Evolutionary conservation across 2,888 invertebrate species (phyloP).

Genomic region (Hyles lineata): DNA sequence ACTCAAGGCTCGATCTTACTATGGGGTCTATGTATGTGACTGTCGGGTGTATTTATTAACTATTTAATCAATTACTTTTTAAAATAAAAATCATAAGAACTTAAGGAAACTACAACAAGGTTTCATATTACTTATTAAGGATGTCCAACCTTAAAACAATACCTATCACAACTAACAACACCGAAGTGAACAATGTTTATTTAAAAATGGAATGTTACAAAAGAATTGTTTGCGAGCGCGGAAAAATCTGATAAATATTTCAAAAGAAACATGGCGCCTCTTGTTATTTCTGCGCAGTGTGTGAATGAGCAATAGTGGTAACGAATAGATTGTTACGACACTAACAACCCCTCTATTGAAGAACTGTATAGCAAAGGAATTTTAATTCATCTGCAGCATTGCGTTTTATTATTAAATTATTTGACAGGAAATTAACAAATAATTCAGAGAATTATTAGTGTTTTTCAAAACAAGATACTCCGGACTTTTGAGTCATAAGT

Average conservation of each 20-base stretch:
- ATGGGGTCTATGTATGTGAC: too few species aligned
- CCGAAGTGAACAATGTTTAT: background rate
- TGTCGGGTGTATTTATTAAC: too few species aligned
- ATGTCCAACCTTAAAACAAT: background rate
- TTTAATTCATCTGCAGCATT: background rate
- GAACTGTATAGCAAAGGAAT: background rate
- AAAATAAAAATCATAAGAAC: too few species aligned
- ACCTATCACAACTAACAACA: background rate
- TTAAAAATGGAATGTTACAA: background rate
- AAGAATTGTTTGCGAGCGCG: background rate
- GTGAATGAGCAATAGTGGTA: slow-evolving; percentile 25
- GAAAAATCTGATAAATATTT: slow-evolving; percentile 7
- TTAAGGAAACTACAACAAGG: too few species aligned
- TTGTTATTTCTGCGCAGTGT: slow-evolving; percentile 28
- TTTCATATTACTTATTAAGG: too few species aligned
- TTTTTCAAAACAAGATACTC: too few species aligned
- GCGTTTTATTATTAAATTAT: background rate
- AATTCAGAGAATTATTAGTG: too few species aligned
- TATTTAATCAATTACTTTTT: too few species aligned
- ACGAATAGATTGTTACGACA: background rate
- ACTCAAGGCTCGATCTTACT: too few species aligned
- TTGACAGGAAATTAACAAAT: background rate
- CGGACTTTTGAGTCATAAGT: too few species aligned
- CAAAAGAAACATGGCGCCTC: background rate
- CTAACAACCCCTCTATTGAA: slow-evolving; percentile 13